A percentile compares a stretch with the other conserved stretches of the same genome.
phyloP scores from a whole-genome alignment of 2,113 vertebrate genomes.

The Sphaerodactylus townsendi region DNA sequence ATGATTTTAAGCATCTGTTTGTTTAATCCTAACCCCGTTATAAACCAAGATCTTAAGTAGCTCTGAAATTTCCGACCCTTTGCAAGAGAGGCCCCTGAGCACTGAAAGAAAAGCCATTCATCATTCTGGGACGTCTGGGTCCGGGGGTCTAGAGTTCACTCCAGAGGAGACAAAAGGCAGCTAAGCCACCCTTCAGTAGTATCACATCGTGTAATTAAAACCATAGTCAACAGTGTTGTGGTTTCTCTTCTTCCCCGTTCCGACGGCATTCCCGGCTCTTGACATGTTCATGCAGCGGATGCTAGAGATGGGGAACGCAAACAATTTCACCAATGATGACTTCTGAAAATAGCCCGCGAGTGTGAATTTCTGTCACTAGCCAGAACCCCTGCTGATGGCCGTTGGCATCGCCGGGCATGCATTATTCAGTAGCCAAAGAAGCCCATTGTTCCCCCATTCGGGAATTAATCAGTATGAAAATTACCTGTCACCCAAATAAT shows the following conservation, averaged over 20 bases:
- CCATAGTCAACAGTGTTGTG: background rate
- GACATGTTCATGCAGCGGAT: slow-evolving; percentile 52
- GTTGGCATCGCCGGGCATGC: slow-evolving; percentile 54
- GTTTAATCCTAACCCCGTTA: background rate
- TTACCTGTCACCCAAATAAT: slow-evolving; percentile 67
- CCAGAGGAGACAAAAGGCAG: background rate
- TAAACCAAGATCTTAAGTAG: background rate
- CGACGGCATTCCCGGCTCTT: slow-evolving; percentile 50
- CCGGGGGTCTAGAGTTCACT: background rate
- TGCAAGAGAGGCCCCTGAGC: no score
- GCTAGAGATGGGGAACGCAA: slow-evolving; percentile 66
- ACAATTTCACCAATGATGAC: slow-evolving; percentile 64
- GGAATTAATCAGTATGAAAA: slow-evolving; percentile 68
- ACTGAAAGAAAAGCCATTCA: background rate
- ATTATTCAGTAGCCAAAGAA: slow-evolving; percentile 65
- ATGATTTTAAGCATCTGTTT: no score
- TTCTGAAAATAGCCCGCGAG: slow-evolving; percentile 69
- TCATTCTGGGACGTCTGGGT: background rate
- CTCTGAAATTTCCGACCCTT: background rate
- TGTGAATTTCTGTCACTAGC: slow-evolving; percentile 61
- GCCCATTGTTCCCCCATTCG: slow-evolving; percentile 60
- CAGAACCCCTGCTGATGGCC: slow-evolving; percentile 60
- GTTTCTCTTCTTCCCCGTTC: slow-evolving; percentile 15
- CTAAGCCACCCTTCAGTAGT: background rate
- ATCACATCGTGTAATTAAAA: background rate